Conservation (phyloP, 2,113 vertebrate species). For the Dissostichus mawsoni region DNA sequence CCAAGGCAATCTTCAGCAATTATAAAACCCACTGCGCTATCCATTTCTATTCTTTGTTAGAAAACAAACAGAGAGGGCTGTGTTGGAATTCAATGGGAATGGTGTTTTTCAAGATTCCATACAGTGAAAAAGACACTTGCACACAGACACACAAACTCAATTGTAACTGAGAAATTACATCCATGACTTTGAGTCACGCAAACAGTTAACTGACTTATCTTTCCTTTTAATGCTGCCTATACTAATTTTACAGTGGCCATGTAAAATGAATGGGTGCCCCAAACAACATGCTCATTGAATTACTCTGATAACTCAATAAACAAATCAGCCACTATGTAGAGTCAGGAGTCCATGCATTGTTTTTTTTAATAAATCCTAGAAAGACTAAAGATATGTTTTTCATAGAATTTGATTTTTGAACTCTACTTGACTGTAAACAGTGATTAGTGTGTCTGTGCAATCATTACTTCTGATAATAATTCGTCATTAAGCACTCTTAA, state of each 20-base stretch:
- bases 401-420: background rate
- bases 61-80: constrained; percentile 46
- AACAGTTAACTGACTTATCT: background rate
- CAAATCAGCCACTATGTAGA: background rate
- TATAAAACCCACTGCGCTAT: constrained; percentile 39
- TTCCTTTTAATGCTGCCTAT: background rate
- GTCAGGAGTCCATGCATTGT: background rate
- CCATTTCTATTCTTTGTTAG: constrained; percentile 43
- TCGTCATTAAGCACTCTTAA: background rate
- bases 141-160: background rate
- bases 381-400: background rate
- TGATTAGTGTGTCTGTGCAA: background rate
- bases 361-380: background rate
- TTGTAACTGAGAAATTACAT: constrained; percentile 3
- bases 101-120: constrained; percentile 18
- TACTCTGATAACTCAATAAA: background rate
- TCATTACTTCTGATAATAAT: background rate
- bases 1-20: constrained; percentile 49
- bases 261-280: background rate
- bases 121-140: background rate
- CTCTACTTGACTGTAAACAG: background rate
- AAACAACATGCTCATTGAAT: background rate
- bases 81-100: constrained; percentile 32
- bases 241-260: background rate
- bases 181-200: background rate